phyloP scores from a whole-genome alignment of 2,797 vertebrate species.

The Chiroxiphia lanceolata region DNA sequence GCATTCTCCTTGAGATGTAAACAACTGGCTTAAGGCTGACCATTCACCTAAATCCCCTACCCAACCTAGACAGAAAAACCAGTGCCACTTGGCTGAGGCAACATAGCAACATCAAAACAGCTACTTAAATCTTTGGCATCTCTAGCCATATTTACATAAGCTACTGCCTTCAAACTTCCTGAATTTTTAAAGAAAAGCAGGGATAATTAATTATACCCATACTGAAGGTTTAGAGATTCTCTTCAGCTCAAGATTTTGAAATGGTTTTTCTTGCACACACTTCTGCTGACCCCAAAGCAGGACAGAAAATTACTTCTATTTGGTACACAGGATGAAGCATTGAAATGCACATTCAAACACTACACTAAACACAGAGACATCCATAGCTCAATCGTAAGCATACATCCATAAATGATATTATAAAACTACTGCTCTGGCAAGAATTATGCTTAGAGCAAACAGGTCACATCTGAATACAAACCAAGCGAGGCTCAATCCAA shows the following conservation, averaged over 20 bases:
- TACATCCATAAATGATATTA: neutral
- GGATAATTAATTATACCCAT: neutral
- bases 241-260: neutral
- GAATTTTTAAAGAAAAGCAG: neutral
- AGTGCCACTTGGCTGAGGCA: neutral
- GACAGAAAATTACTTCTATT: neutral
- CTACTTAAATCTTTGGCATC: neutral
- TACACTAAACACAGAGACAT: neutral
- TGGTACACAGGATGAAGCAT: neutral
- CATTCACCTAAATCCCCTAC: neutral
- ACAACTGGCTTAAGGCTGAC: neutral
- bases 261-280: neutral
- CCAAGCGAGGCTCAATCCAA: neutral
- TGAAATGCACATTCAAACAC: neutral
- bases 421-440: neutral
- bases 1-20: neutral
- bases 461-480: rapidly evolving
- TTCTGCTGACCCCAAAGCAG: neutral
- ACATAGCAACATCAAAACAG: neutral
- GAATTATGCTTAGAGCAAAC: neutral
- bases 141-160: neutral
- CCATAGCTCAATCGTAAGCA: neutral
- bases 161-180: neutral
- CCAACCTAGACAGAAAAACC: neutral
- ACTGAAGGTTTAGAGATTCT: neutral